A percentile compares a stretch with the other conserved stretches of the same genome.
These are phyloP conservation scores for Coenonympha glycerion DNA, from an alignment of 2,888 invertebrate species.

Conservation along the genomic window DNA sequence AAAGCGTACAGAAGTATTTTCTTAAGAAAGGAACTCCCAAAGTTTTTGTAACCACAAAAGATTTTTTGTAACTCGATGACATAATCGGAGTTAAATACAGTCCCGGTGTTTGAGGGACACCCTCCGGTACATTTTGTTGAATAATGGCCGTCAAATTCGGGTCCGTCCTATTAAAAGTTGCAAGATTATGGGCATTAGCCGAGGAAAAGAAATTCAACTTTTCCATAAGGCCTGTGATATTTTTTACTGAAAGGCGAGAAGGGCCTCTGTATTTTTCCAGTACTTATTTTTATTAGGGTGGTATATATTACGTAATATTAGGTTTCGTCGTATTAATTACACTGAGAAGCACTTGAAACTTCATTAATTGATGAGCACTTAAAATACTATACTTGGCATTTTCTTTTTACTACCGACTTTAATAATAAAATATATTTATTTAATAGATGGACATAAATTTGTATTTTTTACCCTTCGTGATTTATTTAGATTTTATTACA, in stretches of 20 bases:
- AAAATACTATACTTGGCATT: no score
- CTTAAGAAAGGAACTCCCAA: constrained; percentile 10
- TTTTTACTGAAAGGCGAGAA: constrained; percentile 27
- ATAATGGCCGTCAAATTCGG: constrained; percentile 69
- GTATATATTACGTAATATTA: background rate
- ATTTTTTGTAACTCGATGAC: constrained; percentile 39
- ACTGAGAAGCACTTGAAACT: constrained; percentile 11
- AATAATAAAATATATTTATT: no score
- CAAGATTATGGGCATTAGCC: constrained; percentile 72
- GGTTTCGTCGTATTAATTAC: constrained; percentile 4
- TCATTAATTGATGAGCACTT: background rate
- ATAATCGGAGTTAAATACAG: constrained; percentile 53
- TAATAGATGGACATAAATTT: no score
- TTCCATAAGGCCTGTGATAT: constrained; percentile 51
- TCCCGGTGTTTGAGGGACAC: constrained; percentile 52
- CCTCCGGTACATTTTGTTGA: constrained; percentile 60
- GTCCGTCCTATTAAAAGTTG: constrained; percentile 71
- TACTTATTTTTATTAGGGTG: constrained; percentile 7
- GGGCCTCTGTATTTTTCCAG: background rate
- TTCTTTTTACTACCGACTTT: no score
- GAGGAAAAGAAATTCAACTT: constrained; percentile 60
- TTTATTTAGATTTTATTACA: no score
- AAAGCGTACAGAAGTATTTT: constrained; percentile 11
- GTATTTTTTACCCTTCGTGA: no score
- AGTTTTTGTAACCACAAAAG: constrained; percentile 23